phyloP scores from a whole-genome alignment of 1,140 invertebrate genomes.

The Drosophila nikananu region DNA sequence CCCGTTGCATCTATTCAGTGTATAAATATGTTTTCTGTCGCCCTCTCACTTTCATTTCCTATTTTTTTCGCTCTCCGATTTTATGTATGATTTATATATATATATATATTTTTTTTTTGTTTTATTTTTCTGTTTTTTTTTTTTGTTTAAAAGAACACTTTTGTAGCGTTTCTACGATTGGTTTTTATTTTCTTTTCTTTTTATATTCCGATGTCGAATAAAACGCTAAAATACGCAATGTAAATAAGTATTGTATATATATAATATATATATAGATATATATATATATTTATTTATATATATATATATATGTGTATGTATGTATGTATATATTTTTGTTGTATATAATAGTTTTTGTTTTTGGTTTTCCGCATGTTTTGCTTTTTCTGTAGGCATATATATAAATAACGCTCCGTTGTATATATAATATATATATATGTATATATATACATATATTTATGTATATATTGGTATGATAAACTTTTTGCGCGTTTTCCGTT shows the following conservation, averaged over 20 bases:
- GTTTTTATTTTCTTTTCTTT: slow-evolving; percentile 30
- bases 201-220: slow-evolving; percentile 60
- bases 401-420: slow-evolving; percentile 68
- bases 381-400: slow-evolving; percentile 61
- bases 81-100: slow-evolving; percentile 31
- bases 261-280: slow-evolving; percentile 36
- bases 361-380: slow-evolving; percentile 32
- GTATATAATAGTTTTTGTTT: slow-evolving; percentile 70
- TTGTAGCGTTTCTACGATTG: slow-evolving; percentile 53
- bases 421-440: slow-evolving; percentile 44
- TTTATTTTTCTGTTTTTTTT: slow-evolving; percentile 25
- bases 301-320: slow-evolving; percentile 54
- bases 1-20: slow-evolving; percentile 46
- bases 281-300: slow-evolving; percentile 52
- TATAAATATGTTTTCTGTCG: slow-evolving; percentile 67
- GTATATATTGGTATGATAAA: slow-evolving; percentile 52
- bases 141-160: slow-evolving; percentile 70
- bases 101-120: slow-evolving; percentile 18
- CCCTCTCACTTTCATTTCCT: slow-evolving; percentile 27
- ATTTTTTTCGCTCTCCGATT: slow-evolving; percentile 21
- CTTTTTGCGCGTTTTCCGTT: slow-evolving; percentile 54
- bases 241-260: slow-evolving; percentile 66
- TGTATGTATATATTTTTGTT: slow-evolving; percentile 50
- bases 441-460: slow-evolving; percentile 39
- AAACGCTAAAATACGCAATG: slow-evolving; percentile 77